A percentile compares a stretch with the other conserved stretches of the same genome.
phyloP scores from a whole-genome alignment of 2,888 invertebrate genomes.

The Esperia sulphurella region DNA sequence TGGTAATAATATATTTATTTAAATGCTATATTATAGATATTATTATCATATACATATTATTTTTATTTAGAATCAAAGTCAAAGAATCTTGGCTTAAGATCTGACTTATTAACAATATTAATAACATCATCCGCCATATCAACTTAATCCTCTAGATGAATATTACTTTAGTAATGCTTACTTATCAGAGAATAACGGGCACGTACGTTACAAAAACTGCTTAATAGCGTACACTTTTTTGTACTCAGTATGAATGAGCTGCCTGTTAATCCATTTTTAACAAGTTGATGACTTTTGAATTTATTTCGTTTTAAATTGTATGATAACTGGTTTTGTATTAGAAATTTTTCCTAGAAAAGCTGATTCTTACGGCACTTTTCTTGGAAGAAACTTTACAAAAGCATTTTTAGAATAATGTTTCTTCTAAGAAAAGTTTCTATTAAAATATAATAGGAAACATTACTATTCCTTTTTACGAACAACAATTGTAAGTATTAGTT shows the following conservation, averaged over 20 bases:
- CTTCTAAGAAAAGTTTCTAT: too few relatives aligned
- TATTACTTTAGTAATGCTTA: slow-evolving; percentile 6
- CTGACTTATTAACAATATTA: background rate
- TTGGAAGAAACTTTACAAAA: background rate
- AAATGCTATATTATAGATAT: too few relatives aligned
- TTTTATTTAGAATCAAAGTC: too few relatives aligned
- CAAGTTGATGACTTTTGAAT: slow-evolving; percentile 12
- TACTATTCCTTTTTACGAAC: too few relatives aligned
- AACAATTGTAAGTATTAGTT: too few relatives aligned
- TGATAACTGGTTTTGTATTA: slow-evolving; percentile 12
- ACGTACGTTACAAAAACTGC: slow-evolving; percentile 4
- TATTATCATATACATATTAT: too few relatives aligned
- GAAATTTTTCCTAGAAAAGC: background rate
- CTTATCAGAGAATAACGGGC: slow-evolving; percentile 8
- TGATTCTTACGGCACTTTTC: slow-evolving; percentile 9
- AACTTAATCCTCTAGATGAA: background rate
- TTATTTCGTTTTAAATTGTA: slow-evolving; percentile 10
- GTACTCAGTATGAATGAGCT: slow-evolving; percentile 6
- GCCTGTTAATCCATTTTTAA: slow-evolving; percentile 14
- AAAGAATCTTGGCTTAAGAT: background rate
- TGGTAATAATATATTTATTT: too few relatives aligned
- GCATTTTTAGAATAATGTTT: too few relatives aligned
- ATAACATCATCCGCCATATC: background rate
- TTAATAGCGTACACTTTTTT: slow-evolving; percentile 8
- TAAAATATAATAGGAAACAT: too few relatives aligned